Evolutionary conservation across 2,113 vertebrate genomes (phyloP), one percentile per base, ranked within the genome.

Genomic region (Danionella cerebrum): DNA sequence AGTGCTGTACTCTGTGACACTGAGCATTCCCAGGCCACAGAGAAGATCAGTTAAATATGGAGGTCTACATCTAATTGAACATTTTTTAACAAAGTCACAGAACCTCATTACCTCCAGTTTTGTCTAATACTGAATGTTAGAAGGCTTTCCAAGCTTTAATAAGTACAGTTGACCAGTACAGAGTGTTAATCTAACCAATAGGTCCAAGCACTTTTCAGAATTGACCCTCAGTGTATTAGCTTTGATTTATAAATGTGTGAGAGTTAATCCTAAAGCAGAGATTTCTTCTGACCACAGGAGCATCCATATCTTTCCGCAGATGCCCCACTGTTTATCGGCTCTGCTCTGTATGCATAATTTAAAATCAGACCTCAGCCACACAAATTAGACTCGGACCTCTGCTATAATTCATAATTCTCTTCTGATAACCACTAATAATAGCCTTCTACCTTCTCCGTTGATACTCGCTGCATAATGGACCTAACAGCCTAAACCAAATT

Each of bases 1-100:
- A 82, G 78, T 58, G 83, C 83, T 84, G 84, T 85, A 84, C 81
- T 87, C 83, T 86, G 85, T 86, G 88, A 91, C 90, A 89, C 76
- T 68, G 84, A 88, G 83, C 86, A 85, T 88, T 86, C 83, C 76
- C 86, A 85, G 81, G 88, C 87, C 31, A 2, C 16, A 27, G 52
- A 9, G 21, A 4, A 63, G 60, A 24, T 64, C 44, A 66, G 50
- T 41, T 52, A 35, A 22, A 48, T 38, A 54, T 22, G 22, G 29
- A 65, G 41, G 62, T 62, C 59, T 60, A 47, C 59, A 58, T 70
- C 62, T 66, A 73, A 42, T 59, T 65, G 25, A 35, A 50, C 35
- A 58, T 70, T 67, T 59, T 70, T 74, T 70, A 57, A 35, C 45
- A 42, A 68, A 53, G 51, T 63, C 73, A 36, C 42, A n/a, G n/a